Base-by-base conservation (phyloP, 2,888 invertebrate genomes). In the Pristionchus maxplancki region DNA sequence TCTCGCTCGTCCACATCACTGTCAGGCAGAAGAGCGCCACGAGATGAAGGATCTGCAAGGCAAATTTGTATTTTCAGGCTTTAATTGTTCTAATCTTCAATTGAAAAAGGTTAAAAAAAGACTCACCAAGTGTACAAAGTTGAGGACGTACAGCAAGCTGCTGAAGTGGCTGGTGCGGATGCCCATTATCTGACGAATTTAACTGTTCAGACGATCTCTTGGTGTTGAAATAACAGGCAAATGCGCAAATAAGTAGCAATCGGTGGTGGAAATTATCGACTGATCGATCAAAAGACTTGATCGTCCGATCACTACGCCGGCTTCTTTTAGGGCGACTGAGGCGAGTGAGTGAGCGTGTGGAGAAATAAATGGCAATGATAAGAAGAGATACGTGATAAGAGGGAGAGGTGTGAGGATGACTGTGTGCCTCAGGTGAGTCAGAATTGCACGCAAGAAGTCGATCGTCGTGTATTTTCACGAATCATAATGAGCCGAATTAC, bases 81-180 rank as follows among this genome's bases (percentile, higher is more conserved):
- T 67, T 6, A 13, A 13, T 67, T 34, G 20, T 64, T 34, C 8
- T 15, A 28, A 28, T n/a, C 11, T 31, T 24, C 5, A 17, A 13
- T 24, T 24, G 58, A 17, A 24, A 17, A 58, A 58, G 58, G 15
- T 6, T 17, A 37, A 71, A 31, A 37, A 20, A 5, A 0, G 31
- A 13, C 78, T 78, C 20, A 78, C 78, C 78, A 78, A 40, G 44
- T 78, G 78, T 17, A 78, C 78, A 48, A 48, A 78, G n/a, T 78
- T 78, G 48, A 78, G 78, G 15, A 78, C 37, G 78, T 78, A 78
- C 17, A 78, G 28, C n/a, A 48, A 9, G 13, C n/a, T 78, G 44
- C 78, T 40, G 78, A 78, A 48, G 40, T 78, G 78, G 28, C 44
- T 78, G 9, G 78, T 78, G 8, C 28, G 78, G 4, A 78, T 20